phyloP scores from a whole-genome alignment of 1,140 invertebrate species.

The Macrostomum lignano region DNA sequence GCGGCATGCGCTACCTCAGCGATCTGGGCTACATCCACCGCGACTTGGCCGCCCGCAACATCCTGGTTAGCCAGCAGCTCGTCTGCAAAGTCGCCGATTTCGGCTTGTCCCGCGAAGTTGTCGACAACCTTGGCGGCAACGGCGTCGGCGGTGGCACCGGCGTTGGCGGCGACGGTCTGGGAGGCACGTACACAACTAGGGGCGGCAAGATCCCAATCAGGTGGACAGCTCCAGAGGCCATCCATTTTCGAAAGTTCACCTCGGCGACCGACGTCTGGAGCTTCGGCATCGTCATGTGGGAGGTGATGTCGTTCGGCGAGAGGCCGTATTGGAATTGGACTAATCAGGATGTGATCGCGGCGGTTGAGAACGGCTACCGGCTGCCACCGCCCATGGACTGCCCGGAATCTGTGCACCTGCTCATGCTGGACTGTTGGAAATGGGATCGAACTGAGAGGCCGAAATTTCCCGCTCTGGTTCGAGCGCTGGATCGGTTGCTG shows the following conservation, averaged over 20 bases:
- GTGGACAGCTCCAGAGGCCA: conserved; percentile 96
- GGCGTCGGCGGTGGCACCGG: no score
- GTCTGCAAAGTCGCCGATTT: conserved; percentile 99
- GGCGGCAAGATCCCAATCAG: conserved; percentile 93
- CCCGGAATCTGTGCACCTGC: conserved; percentile 56
- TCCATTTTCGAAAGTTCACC: conserved; percentile 89
- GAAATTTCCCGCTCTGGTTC: conserved; percentile 68
- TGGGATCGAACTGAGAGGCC: conserved; percentile 81
- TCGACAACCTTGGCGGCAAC: not conserved
- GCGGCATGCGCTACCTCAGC: conserved; percentile 77
- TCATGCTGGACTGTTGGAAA: conserved; percentile 97
- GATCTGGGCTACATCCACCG: conserved; percentile 29
- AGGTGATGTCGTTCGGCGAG: conserved; percentile 94
- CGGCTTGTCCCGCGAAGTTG: conserved; percentile 72
- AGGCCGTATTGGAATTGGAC: conserved; percentile 99
- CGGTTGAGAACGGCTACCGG: conserved; percentile 4
- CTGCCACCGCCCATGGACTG: conserved; percentile 36
- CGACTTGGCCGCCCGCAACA: conserved; percentile 79
- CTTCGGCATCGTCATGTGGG: conserved; percentile 95
- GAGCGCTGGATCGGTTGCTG: conserved; percentile 73
- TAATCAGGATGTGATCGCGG: conserved; percentile 39
- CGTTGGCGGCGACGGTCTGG: conserved; percentile 57
- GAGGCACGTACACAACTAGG: conserved; percentile 90
- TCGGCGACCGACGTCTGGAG: conserved; percentile 95
- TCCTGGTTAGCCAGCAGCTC: conserved; percentile 77